Evolutionary conservation across 2,797 vertebrate species (phyloP).

Genomic region (Myiotriccus ornatus): DNA sequence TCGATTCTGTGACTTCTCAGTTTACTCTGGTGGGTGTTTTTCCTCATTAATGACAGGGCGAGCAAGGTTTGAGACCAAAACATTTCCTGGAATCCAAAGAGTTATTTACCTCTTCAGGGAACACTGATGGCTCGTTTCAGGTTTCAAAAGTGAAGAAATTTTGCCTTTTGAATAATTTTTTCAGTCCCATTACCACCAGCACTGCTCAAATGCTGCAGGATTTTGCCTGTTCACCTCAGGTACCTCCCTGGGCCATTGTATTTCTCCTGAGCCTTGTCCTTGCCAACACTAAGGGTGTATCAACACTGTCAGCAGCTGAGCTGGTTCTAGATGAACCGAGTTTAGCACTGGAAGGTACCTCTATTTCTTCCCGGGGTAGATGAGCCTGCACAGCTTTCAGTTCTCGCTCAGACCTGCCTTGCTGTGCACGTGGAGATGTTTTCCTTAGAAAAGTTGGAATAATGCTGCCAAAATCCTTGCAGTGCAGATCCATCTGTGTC

Average conservation of each 20-base stretch:
- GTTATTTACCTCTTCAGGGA: not conserved
- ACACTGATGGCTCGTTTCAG: not conserved
- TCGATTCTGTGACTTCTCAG: not conserved
- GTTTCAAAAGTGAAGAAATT: not conserved
- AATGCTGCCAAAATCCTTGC: not conserved
- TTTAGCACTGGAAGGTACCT: not conserved
- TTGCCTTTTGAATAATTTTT: not conserved
- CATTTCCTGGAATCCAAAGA: not conserved
- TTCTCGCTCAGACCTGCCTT: not conserved
- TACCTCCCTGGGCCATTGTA: not conserved
- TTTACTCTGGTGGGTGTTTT: not conserved
- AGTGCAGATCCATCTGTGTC: not conserved
- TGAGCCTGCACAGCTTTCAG: not conserved
- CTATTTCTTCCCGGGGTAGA: not conserved
- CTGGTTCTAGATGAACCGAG: not conserved
- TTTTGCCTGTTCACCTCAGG: not conserved
- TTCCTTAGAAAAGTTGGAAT: not conserved
- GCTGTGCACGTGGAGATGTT: not conserved
- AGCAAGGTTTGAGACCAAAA: not conserved
- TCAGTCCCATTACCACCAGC: not conserved
- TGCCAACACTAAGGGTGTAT: not conserved
- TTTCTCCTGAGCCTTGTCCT: not conserved
- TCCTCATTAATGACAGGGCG: not conserved
- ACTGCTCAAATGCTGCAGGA: not conserved
- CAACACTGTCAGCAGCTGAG: not conserved